Evolutionary conservation across 2,113 vertebrate species (phyloP).

Genomic region (Nanorana parkeri): DNA sequence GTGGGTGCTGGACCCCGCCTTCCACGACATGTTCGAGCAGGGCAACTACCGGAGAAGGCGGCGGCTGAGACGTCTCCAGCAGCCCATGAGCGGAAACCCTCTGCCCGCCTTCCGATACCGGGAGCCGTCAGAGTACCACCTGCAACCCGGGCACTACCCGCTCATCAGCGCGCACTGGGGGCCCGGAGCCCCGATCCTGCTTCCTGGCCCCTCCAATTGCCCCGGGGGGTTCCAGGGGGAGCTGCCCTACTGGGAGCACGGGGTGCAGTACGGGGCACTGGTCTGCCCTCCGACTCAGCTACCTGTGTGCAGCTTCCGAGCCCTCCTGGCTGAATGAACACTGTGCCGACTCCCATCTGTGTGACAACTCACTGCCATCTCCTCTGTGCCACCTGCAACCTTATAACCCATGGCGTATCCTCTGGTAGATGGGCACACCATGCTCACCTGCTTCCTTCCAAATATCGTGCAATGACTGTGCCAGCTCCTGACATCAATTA

Average conservation of each 20-base stretch:
- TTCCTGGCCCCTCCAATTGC: rapidly evolving
- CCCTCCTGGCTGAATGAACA: not conserved
- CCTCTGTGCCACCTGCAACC: no score
- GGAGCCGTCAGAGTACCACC: not conserved
- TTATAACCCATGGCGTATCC: no score
- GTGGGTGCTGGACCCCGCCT: conserved; percentile 78
- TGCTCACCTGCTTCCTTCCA: no score
- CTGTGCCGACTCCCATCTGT: not conserved
- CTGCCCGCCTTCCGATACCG: not conserved
- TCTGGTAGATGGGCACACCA: no score
- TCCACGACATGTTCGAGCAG: conserved; percentile 76
- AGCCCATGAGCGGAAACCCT: not conserved
- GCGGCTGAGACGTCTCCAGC: conserved; percentile 62
- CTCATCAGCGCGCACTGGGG: conserved; percentile 15
- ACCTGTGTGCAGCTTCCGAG: not conserved
- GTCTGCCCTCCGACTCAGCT: not conserved
- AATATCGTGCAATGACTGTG: no score
- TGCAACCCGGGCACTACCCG: not conserved
- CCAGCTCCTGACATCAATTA: no score
- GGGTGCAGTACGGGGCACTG: not conserved
- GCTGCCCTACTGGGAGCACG: conserved; percentile 34
- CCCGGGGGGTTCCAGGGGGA: not conserved
- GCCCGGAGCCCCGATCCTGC: not conserved
- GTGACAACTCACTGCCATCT: no score
- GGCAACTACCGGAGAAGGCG: conserved; percentile 76